phyloP scores from a whole-genome alignment of 2,888 invertebrate species.

The Suillia variegata region DNA sequence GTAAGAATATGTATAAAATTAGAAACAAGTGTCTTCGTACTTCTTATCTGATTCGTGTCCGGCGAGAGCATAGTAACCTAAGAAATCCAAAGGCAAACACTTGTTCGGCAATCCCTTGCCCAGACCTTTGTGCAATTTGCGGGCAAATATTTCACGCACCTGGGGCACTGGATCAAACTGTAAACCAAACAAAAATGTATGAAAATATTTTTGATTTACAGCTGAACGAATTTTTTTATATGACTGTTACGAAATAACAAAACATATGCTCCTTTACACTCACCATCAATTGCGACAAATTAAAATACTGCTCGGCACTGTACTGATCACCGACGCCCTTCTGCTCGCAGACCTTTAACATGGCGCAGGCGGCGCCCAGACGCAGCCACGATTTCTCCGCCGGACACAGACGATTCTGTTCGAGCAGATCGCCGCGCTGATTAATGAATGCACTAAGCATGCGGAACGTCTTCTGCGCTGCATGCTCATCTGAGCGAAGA shows the following conservation, averaged over 20 bases:
- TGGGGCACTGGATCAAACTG: conserved; percentile 77
- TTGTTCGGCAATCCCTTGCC: conserved; percentile 84
- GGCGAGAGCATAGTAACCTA: conserved; percentile 91
- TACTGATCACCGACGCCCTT: conserved; percentile 95
- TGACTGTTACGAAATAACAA: not conserved
- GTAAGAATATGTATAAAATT: too few relatives aligned
- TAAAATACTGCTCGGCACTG: conserved; percentile 93
- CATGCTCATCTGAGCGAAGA: conserved; percentile 82
- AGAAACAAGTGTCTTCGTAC: conserved; percentile 32
- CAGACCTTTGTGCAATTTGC: conserved; percentile 89
- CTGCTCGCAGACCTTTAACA: conserved; percentile 96
- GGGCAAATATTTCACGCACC: conserved; percentile 87
- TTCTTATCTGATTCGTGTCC: conserved; percentile 87
- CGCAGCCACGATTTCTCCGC: conserved; percentile 94
- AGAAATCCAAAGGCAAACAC: conserved; percentile 93
- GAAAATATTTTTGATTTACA: too few relatives aligned
- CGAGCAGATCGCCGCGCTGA: conserved; percentile 84
- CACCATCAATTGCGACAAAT: conserved; percentile 88
- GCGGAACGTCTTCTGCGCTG: conserved; percentile 91
- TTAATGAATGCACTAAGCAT: conserved; percentile 93
- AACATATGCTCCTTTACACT: conserved; percentile 62
- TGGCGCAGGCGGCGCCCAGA: conserved; percentile 90
- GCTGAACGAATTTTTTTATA: too few relatives aligned
- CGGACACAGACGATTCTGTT: conserved; percentile 75
- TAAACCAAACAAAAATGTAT: too few relatives aligned